Conservation (phyloP, 1,140 invertebrate species). For the Drosophila arizonae region DNA sequence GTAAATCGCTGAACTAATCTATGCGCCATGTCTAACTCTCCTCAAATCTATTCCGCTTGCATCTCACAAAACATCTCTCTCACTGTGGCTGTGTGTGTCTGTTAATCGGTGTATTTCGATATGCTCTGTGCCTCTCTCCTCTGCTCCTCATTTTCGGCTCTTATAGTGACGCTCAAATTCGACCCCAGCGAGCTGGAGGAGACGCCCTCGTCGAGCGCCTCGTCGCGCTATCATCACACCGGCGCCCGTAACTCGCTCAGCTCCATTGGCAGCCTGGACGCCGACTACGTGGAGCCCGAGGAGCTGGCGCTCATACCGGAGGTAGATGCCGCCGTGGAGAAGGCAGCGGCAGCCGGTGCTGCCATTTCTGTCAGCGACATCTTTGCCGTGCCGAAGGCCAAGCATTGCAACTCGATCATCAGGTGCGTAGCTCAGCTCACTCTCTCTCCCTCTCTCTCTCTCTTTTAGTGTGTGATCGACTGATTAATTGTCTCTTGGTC, state of each 20-base stretch:
- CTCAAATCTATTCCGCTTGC: not conserved
- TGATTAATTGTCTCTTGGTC: not conserved
- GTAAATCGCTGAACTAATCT: not conserved
- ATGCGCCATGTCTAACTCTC: not conserved
- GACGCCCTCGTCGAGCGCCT: constrained; percentile 34
- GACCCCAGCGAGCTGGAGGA: constrained; percentile 70
- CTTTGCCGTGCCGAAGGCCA: constrained; percentile 70
- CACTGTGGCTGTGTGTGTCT: constrained; percentile 60
- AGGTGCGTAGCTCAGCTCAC: constrained; percentile 46
- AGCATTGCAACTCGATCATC: constrained; percentile 72
- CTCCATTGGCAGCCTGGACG: constrained; percentile 71
- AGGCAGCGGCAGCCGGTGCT: constrained; percentile 45
- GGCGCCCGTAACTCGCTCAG: constrained; percentile 58
- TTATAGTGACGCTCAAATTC: constrained; percentile 80
- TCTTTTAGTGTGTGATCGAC: not conserved
- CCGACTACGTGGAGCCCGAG: constrained; percentile 57
- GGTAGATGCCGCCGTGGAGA: constrained; percentile 65
- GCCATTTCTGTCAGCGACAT: constrained; percentile 42
- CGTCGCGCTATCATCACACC: constrained; percentile 34
- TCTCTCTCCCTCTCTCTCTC: too few species aligned
- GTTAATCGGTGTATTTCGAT: constrained; percentile 76
- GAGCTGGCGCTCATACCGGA: constrained; percentile 65
- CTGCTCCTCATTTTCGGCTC: constrained; percentile 59
- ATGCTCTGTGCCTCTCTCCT: constrained; percentile 75
- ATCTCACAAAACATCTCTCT: constrained; percentile 14